Conservation (phyloP, 2,113 vertebrate species). For the Scopus umbretta region DNA sequence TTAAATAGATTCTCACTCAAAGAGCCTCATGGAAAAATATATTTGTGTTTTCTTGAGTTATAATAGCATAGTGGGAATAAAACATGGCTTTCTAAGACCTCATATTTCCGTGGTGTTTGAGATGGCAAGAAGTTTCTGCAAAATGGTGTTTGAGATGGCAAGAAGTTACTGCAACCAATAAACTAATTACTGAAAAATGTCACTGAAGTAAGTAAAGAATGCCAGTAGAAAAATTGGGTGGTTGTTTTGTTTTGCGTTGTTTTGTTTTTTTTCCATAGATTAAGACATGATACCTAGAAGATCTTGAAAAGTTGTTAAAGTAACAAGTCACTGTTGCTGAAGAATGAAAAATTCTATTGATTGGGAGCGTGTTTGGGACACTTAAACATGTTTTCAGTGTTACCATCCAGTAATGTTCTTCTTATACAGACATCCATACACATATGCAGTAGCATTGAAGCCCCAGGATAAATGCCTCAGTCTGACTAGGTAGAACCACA, state of each 20-base stretch:
- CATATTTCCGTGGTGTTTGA: background rate
- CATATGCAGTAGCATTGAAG: background rate
- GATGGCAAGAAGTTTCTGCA: background rate
- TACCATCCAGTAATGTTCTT: background rate
- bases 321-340: background rate
- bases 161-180: background rate
- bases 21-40: background rate
- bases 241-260: too few species aligned
- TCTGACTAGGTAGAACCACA: background rate
- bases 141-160: background rate
- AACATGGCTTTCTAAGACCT: background rate
- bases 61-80: background rate
- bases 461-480: background rate
- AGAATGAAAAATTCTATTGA: background rate
- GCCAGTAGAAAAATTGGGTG: background rate
- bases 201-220: background rate
- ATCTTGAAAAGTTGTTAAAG: background rate
- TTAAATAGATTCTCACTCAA: background rate
- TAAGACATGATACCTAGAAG: background rate
- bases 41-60: background rate
- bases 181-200: background rate
- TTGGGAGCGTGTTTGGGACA: background rate
- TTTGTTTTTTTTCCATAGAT: background rate
- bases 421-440: background rate
- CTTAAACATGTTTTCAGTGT: background rate